Percentiles rank a stretch among this genome's conserved stretches.
Evolutionary conservation across 2,888 invertebrate species (phyloP).

Genomic region (Papilio gigon): DNA sequence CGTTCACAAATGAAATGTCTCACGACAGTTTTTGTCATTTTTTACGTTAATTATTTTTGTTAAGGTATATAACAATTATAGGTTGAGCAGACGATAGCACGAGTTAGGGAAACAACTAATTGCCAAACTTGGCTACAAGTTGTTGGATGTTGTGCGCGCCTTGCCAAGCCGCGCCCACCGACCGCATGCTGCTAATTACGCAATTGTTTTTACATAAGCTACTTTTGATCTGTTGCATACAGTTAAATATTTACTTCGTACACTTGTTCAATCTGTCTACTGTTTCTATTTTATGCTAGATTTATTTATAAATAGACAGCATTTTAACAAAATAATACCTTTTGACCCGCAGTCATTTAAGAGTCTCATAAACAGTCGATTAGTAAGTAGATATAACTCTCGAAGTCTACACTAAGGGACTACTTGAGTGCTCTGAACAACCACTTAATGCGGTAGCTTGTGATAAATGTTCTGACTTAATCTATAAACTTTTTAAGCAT

Average conservation of each 20-base stretch:
- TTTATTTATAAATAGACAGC: background rate
- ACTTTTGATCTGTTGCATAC: constrained; percentile 44
- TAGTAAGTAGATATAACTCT: too few species aligned
- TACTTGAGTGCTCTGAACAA: too few species aligned
- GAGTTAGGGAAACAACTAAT: constrained; percentile 63
- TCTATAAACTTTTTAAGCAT: too few species aligned
- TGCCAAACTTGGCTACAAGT: constrained; percentile 59
- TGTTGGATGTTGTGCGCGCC: constrained; percentile 56
- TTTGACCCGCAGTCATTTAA: too few species aligned
- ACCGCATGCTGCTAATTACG: constrained; percentile 67
- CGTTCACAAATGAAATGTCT: too few species aligned
- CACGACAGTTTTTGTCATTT: too few species aligned
- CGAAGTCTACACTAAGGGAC: too few species aligned
- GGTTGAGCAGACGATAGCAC: constrained; percentile 35
- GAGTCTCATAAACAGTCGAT: too few species aligned
- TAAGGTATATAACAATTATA: constrained; percentile 7
- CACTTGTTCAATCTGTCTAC: background rate
- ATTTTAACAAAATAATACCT: background rate
- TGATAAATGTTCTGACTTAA: too few species aligned
- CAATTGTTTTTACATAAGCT: constrained; percentile 60
- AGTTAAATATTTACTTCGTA: background rate
- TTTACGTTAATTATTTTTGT: too few species aligned
- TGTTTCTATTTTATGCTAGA: background rate
- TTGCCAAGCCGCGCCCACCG: constrained; percentile 54
- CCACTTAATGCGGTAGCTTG: too few species aligned